Percentiles rank a stretch among this genome's conserved stretches.
These are phyloP conservation scores for Melipona bicolor DNA, from an alignment of 2,888 invertebrate genomes.

Conservation along the genomic window DNA sequence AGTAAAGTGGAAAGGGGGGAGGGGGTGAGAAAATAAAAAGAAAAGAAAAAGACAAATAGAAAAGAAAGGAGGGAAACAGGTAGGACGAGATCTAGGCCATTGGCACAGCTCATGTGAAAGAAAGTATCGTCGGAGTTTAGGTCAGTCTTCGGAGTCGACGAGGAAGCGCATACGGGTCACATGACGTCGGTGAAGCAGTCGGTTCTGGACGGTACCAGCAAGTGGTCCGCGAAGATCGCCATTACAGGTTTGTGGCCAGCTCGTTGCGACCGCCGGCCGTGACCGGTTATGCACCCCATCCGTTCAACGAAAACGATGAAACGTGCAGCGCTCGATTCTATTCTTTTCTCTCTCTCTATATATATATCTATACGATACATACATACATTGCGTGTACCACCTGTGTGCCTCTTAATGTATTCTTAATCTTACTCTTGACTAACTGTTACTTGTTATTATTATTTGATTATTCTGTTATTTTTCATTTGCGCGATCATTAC, in stretches of 20 bases:
- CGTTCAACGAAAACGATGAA: constrained; percentile 52
- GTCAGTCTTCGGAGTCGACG: constrained; percentile 98
- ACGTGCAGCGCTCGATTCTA: constrained; percentile 57
- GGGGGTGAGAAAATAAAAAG: not conserved
- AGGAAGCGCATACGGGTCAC: constrained; percentile 96
- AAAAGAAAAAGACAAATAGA: not conserved
- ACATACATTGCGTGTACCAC: constrained; percentile 42
- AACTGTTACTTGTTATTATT: constrained; percentile 1
- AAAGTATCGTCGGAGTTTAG: constrained; percentile 86
- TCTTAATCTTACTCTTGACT: not conserved
- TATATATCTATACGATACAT: constrained; percentile 6
- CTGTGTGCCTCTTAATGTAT: constrained; percentile 47
- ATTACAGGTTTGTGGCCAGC: constrained; percentile 95
- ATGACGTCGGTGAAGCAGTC: constrained; percentile 99
- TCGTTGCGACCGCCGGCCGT: constrained; percentile 68
- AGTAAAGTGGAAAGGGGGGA: not conserved
- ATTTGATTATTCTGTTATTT: not conserved
- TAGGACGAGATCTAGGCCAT: constrained; percentile 71
- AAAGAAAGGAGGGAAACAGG: constrained; percentile 23
- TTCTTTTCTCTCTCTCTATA: not conserved
- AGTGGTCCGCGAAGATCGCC: constrained; percentile 99
- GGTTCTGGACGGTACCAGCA: constrained; percentile 99
- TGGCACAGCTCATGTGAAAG: constrained; percentile 75
- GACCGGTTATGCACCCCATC: constrained; percentile 57
- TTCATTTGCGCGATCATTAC: not conserved